Evolutionary conservation across 2,113 vertebrate genomes (phyloP).

Genomic region (Rafetus swinhoei): DNA sequence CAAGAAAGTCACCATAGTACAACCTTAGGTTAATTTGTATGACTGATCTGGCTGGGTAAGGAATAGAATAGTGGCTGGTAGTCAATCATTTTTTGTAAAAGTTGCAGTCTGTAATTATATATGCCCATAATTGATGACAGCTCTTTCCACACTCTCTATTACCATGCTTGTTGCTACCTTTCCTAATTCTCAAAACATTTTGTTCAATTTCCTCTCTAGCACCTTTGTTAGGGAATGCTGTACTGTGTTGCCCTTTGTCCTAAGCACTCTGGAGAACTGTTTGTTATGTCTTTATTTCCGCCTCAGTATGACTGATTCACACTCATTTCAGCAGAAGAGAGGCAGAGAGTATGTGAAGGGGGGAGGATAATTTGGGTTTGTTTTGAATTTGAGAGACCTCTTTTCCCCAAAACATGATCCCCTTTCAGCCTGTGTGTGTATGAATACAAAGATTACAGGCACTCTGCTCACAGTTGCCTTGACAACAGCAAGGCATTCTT

Average conservation of each 20-base stretch:
- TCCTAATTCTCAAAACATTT: background rate
- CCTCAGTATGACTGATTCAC: background rate
- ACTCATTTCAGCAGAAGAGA: slow-evolving; percentile 12
- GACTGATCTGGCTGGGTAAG: background rate
- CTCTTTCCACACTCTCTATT: background rate
- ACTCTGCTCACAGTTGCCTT: slow-evolving; percentile 70
- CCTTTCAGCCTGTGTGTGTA: slow-evolving; percentile 27
- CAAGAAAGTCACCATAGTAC: background rate
- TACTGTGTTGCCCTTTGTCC: slow-evolving; percentile 15
- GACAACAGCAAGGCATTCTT: slow-evolving; percentile 75
- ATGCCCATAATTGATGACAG: background rate
- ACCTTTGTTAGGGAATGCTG: slow-evolving; percentile 8
- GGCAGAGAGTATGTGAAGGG: background rate
- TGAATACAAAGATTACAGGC: slow-evolving; percentile 59
- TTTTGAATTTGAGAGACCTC: slow-evolving; percentile 60
- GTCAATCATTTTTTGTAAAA: background rate
- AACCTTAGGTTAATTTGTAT: background rate
- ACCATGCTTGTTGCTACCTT: background rate
- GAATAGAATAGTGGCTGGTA: background rate
- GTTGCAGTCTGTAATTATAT: background rate
- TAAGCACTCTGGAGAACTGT: background rate
- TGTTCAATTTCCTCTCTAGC: background rate
- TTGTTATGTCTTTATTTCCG: slow-evolving; percentile 36
- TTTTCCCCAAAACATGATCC: slow-evolving; percentile 69
- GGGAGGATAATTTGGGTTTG: background rate